A percentile compares a stretch with the other conserved stretches of the same genome.
Conservation (phyloP, 2,113 vertebrate genomes). For the Heterocephalus glaber region DNA sequence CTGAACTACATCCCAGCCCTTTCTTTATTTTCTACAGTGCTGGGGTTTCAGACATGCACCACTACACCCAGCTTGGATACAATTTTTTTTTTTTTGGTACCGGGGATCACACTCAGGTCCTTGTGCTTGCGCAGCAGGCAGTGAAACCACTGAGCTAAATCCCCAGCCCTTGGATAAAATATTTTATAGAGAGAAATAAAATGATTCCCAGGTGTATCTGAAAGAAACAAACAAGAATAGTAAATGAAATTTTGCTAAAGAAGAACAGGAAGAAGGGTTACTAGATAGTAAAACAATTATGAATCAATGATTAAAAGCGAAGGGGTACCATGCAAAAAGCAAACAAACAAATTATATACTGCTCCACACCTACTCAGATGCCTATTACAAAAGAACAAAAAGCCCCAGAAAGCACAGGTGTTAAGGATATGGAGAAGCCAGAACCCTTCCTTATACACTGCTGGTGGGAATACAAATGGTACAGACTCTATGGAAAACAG, state of each 20-base stretch:
- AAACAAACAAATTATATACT: not conserved
- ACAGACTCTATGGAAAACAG: not conserved
- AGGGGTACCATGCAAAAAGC: not conserved
- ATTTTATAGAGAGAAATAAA: constrained; percentile 2
- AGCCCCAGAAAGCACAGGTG: not conserved
- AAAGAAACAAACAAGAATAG: constrained; percentile 15
- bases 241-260: not conserved
- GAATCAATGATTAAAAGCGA: not conserved
- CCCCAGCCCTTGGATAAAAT: not conserved
- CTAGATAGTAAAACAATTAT: not conserved
- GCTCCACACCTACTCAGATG: not conserved
- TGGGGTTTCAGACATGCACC: not conserved
- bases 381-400: not conserved
- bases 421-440: not conserved
- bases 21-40: not conserved
- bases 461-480: not conserved
- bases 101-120: no score
- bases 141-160: no score
- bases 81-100: no score
- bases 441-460: no score
- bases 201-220: not conserved
- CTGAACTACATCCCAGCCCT: not conserved
- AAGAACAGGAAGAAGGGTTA: not conserved
- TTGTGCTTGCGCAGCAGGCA: no score
- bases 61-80: not conserved